These are phyloP conservation scores for Rhyacichthys aspro DNA, from an alignment of 2,797 vertebrate genomes.

Conservation along the genomic window DNA sequence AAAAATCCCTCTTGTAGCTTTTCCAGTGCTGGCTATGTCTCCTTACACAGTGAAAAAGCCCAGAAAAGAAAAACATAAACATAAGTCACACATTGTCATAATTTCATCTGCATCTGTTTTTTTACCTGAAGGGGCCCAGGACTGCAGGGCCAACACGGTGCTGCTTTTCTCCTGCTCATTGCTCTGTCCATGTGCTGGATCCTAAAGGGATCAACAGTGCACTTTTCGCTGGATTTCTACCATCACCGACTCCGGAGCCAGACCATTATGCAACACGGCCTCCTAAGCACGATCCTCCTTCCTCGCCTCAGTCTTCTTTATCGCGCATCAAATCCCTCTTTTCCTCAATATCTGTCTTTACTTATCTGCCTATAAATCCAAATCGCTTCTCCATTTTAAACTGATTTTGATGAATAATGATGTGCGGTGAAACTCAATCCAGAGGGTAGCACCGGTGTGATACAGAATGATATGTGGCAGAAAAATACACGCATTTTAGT, in stretches of 20 bases:
- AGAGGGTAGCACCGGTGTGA: not conserved
- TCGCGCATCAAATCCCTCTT: conserved; percentile 27
- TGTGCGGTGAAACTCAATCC: conserved; percentile 1
- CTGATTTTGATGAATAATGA: conserved; percentile 15
- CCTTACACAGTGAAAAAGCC: too few species aligned
- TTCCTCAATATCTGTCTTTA: conserved; percentile 23
- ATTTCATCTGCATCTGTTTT: conserved; percentile 6
- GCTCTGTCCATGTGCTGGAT: conserved; percentile 2
- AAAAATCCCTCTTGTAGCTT: too few species aligned
- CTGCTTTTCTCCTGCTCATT: conserved; percentile 10
- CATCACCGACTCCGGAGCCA: conserved; percentile 31
- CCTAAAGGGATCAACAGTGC: conserved; percentile 10
- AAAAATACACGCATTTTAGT: too few species aligned
- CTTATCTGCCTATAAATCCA: conserved; percentile 38
- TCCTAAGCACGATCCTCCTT: conserved; percentile 23
- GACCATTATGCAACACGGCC: conserved; percentile 40
- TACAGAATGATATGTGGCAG: not conserved
- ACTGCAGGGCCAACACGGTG: conserved; percentile 57
- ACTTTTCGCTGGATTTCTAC: conserved; percentile 21
- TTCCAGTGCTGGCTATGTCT: too few species aligned
- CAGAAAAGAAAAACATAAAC: too few species aligned
- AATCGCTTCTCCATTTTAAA: conserved; percentile 34
- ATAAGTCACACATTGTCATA: too few species aligned
- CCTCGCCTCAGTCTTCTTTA: not conserved
- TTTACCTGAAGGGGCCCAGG: conserved; percentile 27